phyloP scores from a whole-genome alignment of 2,888 invertebrate genomes.

The Phrixothrix hirtus region DNA sequence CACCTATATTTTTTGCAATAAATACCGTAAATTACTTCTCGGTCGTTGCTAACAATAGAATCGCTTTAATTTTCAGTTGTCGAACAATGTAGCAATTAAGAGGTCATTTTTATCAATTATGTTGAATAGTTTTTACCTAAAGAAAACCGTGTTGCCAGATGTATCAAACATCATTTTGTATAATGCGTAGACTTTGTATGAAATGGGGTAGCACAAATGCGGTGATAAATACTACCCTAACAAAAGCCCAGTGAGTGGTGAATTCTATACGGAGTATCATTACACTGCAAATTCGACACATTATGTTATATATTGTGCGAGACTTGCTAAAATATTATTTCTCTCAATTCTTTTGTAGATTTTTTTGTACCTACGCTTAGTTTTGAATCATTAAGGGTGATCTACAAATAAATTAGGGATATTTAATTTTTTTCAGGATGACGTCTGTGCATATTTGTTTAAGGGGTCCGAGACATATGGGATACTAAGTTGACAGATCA shows the following conservation, averaged over 20 bases:
- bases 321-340: slow-evolving; percentile 44
- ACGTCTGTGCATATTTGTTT: slow-evolving; percentile 38
- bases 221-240: slow-evolving; percentile 49
- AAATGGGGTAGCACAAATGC: slow-evolving; percentile 53
- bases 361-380: slow-evolving; percentile 13
- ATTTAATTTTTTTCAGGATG: slow-evolving; percentile 35
- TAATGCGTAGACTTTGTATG: slow-evolving; percentile 24
- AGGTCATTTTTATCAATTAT: not conserved
- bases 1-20: no score
- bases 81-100: no score
- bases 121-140: slow-evolving; percentile 13
- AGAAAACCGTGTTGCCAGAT: slow-evolving; percentile 13
- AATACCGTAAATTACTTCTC: no score
- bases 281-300: slow-evolving; percentile 49
- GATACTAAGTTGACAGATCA: slow-evolving; percentile 33
- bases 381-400: slow-evolving; percentile 26
- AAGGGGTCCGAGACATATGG: slow-evolving; percentile 32
- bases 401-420: slow-evolving; percentile 40
- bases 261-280: slow-evolving; percentile 47
- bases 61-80: no score
- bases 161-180: slow-evolving; percentile 12
- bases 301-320: slow-evolving; percentile 44
- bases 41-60: no score
- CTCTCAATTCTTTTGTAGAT: slow-evolving; percentile 22
- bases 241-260: slow-evolving; percentile 46